These are phyloP conservation scores for Bunonema sp. DNA, from an alignment of 2,888 invertebrate genomes.

Conservation along the genomic window DNA sequence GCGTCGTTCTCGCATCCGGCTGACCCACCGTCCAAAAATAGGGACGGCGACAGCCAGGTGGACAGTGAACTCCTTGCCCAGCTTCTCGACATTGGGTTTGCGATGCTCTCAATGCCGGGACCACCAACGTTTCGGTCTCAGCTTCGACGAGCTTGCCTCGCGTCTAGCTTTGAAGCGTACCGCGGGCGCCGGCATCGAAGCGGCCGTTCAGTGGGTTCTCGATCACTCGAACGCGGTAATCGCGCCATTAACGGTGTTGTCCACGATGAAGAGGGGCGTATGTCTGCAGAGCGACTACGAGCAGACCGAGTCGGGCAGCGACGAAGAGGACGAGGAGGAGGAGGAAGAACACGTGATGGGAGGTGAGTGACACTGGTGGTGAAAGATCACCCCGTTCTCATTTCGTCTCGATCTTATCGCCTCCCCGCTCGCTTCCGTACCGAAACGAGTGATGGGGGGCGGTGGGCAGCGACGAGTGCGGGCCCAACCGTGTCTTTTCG, in stretches of 20 bases:
- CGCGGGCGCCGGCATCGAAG: conserved; percentile 18
- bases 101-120: no score
- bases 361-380: conserved; percentile 4
- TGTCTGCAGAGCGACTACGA: conserved; percentile 21
- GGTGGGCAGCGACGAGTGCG: neutral
- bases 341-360: conserved; percentile 15
- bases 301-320: conserved; percentile 15
- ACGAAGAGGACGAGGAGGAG: conserved; percentile 11
- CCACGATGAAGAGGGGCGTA: no score
- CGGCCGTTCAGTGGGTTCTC: conserved; percentile 26
- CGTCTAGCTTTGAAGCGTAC: conserved; percentile 20
- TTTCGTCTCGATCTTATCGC: neutral
- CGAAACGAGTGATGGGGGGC: no score
- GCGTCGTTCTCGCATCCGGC: no score
- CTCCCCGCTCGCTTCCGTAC: neutral
- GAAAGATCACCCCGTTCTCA: neutral
- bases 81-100: no score
- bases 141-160: conserved; percentile 24
- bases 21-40: no score
- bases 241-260: no score
- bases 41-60: conserved; percentile 5
- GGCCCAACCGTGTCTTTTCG: neutral
- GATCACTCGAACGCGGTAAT: no score
- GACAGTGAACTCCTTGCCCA: conserved; percentile 12
- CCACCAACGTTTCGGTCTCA: no score